Base-by-base conservation (phyloP, 2,113 vertebrate genomes). In the Verasper variegatus region DNA sequence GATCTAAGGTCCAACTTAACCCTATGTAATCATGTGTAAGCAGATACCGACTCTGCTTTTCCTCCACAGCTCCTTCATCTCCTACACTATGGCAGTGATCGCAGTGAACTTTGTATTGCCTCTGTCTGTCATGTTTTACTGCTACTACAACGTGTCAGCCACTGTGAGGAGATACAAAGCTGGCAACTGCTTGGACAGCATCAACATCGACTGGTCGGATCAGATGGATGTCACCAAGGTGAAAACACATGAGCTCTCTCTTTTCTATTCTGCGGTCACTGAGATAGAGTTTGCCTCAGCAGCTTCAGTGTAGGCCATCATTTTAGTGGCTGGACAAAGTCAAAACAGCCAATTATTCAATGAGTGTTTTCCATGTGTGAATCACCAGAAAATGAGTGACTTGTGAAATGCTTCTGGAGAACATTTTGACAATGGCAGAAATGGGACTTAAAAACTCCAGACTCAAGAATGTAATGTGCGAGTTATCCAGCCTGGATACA, bases 201-300 rank as follows among this genome's bases (percentile, higher is more conserved):
- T 96, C 84, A 94, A 94, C 78, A 70, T 95, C 23, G 96, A 98
- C 78, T 99, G 97, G 98, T 96, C 96, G 17, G 96, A 99, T 60
- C 97, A 99, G 94, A 95, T 96, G 78, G 97, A 97, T 23, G 96
- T 99, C 62, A 99, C 97, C 52, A 99, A 98, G 96, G 97, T 96
- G 91, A 89, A 81, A 27, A 40, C 54, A 14, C 27, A 51, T 52
- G 40, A n/a, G 6, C n/a, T 61, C 45, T 12, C 8, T 35, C 35
- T 51, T 49, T 68, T 57, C n/a, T 13, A 3, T 17, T 60, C 3
- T 10, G 49, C 5, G 7, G 51, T 42, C 51, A 37, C 13, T 49
- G 14, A 35, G 23, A 40, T 3, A 35, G 12, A 5, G n/a, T 37
- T 4, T 3, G 47, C 11, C 35, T 37, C 3, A 24, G 8, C 35